phyloP scores from a whole-genome alignment of 2,797 vertebrate species.

The Harpagifer antarcticus region DNA sequence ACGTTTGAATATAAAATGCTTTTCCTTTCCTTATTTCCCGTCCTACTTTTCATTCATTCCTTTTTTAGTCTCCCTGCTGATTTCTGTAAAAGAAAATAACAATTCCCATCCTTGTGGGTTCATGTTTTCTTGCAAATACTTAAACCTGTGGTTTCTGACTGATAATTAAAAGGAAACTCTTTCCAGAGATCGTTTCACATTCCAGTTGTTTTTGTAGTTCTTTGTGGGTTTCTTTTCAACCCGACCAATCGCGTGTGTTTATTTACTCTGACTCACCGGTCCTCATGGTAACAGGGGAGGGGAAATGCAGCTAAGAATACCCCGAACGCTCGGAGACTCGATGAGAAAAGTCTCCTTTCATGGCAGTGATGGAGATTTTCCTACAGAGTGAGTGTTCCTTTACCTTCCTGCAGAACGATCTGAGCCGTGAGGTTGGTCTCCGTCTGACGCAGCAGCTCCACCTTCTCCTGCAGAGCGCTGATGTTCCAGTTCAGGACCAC shows the following conservation, averaged over 20 bases:
- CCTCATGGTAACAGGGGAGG: conserved; percentile 68
- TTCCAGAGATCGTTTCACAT: conserved; percentile 3
- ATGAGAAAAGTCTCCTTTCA: conserved; percentile 77
- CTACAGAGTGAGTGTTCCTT: conserved; percentile 30
- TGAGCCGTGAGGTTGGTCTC: conserved; percentile 75
- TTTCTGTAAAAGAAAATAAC: background rate
- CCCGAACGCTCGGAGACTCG: background rate
- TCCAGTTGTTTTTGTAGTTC: background rate
- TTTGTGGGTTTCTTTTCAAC: conserved; percentile 8
- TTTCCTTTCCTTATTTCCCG: background rate
- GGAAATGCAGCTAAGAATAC: conserved; percentile 78
- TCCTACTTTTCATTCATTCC: background rate
- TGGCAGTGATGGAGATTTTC: conserved; percentile 75
- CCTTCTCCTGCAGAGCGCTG: conserved; percentile 61
- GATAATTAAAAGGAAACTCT: conserved; percentile 9
- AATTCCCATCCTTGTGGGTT: background rate
- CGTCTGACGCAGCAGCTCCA: conserved; percentile 59
- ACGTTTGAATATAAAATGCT: background rate
- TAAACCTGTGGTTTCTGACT: background rate
- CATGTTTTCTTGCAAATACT: background rate
- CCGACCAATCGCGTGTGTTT: conserved; percentile 60
- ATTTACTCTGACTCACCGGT: conserved; percentile 68
- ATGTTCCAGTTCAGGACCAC: conserved; percentile 72
- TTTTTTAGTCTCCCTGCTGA: too few species aligned
- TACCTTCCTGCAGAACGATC: conserved; percentile 75